These are phyloP conservation scores for Hanleya hanleyi DNA, from an alignment of 2,888 invertebrate genomes.

Conservation along the genomic window DNA sequence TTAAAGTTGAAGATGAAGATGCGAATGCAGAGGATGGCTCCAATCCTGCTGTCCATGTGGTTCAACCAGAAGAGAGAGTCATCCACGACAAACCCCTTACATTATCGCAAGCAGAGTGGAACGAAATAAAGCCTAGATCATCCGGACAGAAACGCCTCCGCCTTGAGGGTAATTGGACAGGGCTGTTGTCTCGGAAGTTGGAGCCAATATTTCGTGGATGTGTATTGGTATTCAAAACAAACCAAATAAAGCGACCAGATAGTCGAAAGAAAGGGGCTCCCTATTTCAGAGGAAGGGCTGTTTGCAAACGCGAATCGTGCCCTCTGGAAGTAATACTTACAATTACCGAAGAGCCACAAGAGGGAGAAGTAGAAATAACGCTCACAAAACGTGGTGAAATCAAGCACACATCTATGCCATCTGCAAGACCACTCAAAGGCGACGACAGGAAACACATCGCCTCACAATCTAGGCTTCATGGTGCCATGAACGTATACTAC, in stretches of 20 bases:
- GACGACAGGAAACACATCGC: background rate
- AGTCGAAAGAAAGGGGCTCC: background rate
- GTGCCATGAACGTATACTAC: conserved; percentile 5
- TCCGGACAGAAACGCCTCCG: background rate
- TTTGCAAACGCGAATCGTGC: background rate
- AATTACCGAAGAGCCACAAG: background rate
- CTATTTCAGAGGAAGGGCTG: background rate
- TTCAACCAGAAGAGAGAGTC: background rate
- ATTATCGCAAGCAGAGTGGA: background rate
- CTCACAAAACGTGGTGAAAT: background rate
- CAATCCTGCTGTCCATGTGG: background rate
- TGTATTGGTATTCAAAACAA: background rate
- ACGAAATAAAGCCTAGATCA: background rate
- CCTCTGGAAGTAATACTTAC: background rate
- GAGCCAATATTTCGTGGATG: background rate
- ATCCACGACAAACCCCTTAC: background rate
- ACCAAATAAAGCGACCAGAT: background rate
- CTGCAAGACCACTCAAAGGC: background rate
- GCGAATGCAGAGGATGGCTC: background rate
- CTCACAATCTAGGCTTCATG: background rate
- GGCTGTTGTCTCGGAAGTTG: background rate
- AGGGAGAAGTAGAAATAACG: background rate
- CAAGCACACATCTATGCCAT: background rate
- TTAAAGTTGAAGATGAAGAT: background rate
- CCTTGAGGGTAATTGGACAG: background rate